Evolutionary conservation across 2,888 invertebrate species (phyloP).

Genomic region (Lathronympha strigana): DNA sequence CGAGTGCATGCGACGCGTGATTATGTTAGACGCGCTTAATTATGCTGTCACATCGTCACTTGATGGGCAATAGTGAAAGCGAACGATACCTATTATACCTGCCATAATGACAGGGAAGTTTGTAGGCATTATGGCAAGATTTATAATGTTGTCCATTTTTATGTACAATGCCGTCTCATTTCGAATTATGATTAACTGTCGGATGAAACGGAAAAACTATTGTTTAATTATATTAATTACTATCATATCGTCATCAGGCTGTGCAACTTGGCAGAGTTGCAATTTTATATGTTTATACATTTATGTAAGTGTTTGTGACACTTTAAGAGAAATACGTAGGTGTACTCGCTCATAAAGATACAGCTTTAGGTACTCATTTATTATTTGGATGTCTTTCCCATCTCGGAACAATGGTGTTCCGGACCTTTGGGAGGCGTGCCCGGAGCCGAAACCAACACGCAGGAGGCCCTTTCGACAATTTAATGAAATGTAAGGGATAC

Average conservation of each 20-base stretch:
- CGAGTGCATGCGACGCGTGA: slow-evolving; percentile 72
- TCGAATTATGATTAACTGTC: slow-evolving; percentile 29
- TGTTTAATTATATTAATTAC: slow-evolving; percentile 2
- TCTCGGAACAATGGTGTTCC: too few relatives aligned
- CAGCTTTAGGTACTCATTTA: too few relatives aligned
- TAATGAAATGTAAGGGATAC: too few relatives aligned
- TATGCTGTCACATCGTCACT: slow-evolving; percentile 82
- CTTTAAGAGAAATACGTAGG: too few relatives aligned
- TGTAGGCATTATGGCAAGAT: slow-evolving; percentile 36
- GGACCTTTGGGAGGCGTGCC: too few relatives aligned
- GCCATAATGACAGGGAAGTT: slow-evolving; percentile 63
- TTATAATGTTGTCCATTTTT: slow-evolving; percentile 37
- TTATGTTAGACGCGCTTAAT: slow-evolving; percentile 80
- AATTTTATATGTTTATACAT: too few relatives aligned
- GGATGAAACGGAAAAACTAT: slow-evolving; percentile 21
- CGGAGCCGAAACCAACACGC: too few relatives aligned
- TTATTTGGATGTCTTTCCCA: too few relatives aligned
- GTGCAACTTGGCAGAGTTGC: too few relatives aligned
- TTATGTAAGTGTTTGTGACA: too few relatives aligned
- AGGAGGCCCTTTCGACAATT: too few relatives aligned
- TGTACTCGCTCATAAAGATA: too few relatives aligned
- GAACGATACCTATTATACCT: slow-evolving; percentile 65
- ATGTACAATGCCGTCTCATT: slow-evolving; percentile 36
- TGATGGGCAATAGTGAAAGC: slow-evolving; percentile 80
- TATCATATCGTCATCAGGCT: not conserved